Evolutionary conservation across 2,797 vertebrate species (phyloP), one percentile per base, ranked within the genome.

Genomic region (Babyrousa celebensis): DNA sequence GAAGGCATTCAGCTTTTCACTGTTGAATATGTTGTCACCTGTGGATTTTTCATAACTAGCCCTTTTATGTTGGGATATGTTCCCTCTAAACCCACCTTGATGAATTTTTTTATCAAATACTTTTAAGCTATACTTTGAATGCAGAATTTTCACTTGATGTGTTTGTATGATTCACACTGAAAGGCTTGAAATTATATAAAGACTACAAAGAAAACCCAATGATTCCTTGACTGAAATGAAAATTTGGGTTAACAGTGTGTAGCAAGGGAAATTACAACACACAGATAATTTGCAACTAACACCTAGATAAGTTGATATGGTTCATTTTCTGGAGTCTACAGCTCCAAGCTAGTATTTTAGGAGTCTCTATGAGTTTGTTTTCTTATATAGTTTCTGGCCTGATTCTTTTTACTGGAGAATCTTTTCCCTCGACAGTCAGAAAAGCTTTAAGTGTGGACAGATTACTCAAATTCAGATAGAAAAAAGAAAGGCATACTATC

Each of bases 161-260:
- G 86, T 96, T 75, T 72, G 2, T 27, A 18, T 60, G 36, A 25
- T 48, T 96, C 62, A 54, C 80, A 77, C 54, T 54, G 58, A 85
- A 32, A 89, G 27, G 7, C 15, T 18, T 94, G 27, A 75, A 92
- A 52, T 93, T 67, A 54, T 54, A n/a, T 54, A 88, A 88, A 74
- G 72, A 43, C 5, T 60, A 16, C 63, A 67, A 71, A 58, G 72
- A 93, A 52, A 87, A 94, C 10, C 48, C 23, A 77, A 0, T 36
- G 52, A 63, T 12, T 62, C 52, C 56, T 82, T 79, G 18, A 36
- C 36, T 79, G n/a, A 96, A 71, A 78, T 78, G 23, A 27, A 79
- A 68, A 88, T 29, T 27, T 5, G 40, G 29, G 21, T 36, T 25
- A 79, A 43, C n/a, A 79, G 1, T n/a, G 17, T 32, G 6, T 62